Conservation (phyloP, 23 tunicate genomes). For the Phallusia fumigata region DNA sequence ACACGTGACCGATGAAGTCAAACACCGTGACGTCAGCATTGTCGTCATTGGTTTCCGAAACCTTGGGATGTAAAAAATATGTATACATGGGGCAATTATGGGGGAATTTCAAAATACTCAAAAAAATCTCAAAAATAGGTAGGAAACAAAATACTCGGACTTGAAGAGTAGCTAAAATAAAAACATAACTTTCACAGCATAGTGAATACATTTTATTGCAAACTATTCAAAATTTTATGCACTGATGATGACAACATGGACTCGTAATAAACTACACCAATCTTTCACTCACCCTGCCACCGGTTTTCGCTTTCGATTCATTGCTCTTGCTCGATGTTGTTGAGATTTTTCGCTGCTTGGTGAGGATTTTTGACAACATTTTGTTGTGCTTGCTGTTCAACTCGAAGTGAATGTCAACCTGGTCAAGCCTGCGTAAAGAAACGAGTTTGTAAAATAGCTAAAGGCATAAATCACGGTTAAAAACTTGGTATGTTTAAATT, state of each 20-base stretch:
- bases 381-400: constrained; percentile 68
- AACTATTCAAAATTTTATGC: no score
- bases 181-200: no score
- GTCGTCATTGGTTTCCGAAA: constrained; percentile 17
- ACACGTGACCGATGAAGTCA: constrained; percentile 35
- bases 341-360: background rate
- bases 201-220: no score
- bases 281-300: background rate
- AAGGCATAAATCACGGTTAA: no score
- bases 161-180: no score
- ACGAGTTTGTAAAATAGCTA: no score
- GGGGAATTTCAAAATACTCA: no score
- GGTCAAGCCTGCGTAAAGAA: constrained; percentile 57
- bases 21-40: constrained; percentile 23
- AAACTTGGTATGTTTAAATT: no score
- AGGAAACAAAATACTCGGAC: no score
- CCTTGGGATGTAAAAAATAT: background rate
- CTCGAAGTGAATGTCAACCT: constrained; percentile 35
- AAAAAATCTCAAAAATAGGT: no score
- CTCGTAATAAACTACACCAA: no score
- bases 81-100: background rate
- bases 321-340: background rate
- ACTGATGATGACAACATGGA: no score
- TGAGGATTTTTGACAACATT: constrained; percentile 24
- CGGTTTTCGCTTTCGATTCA: background rate